These are phyloP conservation scores for Drosophila bifasciata DNA, from an alignment of 1,140 invertebrate genomes.

Conservation along the genomic window DNA sequence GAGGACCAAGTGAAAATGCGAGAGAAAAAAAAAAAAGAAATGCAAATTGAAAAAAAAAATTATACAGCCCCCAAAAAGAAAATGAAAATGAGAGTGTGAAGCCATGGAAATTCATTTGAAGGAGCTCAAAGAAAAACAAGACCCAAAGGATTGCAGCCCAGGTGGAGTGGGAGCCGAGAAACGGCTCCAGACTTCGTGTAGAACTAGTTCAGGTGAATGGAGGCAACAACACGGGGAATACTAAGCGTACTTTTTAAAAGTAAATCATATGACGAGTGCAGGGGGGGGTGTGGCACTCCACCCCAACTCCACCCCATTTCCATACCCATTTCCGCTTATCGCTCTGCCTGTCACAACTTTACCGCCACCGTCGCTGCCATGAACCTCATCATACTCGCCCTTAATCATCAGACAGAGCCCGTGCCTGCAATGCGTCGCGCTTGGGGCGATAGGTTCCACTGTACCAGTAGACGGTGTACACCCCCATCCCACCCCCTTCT, in stretches of 20 bases:
- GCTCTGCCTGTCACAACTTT: constrained; percentile 52
- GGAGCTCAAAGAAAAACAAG: constrained; percentile 66
- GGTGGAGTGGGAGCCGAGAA: background rate
- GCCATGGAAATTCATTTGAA: constrained; percentile 72
- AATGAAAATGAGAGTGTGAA: constrained; percentile 54
- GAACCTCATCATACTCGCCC: constrained; percentile 50
- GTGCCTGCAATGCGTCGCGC: constrained; percentile 54
- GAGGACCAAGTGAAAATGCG: constrained; percentile 62
- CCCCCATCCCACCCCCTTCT: no score
- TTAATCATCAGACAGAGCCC: constrained; percentile 46
- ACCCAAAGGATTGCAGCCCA: constrained; percentile 16
- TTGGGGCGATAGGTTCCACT: constrained; percentile 45
- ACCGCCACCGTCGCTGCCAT: constrained; percentile 34
- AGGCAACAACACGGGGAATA: background rate
- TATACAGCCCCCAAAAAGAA: constrained; percentile 26
- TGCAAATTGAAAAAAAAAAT: constrained; percentile 72
- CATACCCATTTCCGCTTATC: constrained; percentile 35
- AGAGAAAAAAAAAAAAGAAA: constrained; percentile 44
- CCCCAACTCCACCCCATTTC: constrained; percentile 13
- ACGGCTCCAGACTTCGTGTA: no score
- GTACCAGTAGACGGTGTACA: background rate
- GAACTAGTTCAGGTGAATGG: no score
- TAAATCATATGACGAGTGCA: constrained; percentile 13
- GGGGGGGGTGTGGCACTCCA: background rate
- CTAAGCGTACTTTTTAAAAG: constrained; percentile 16